Evolutionary conservation across 2,888 invertebrate species (phyloP), one percentile per base, ranked within the genome.

Genomic region (Aphidius colemani): DNA sequence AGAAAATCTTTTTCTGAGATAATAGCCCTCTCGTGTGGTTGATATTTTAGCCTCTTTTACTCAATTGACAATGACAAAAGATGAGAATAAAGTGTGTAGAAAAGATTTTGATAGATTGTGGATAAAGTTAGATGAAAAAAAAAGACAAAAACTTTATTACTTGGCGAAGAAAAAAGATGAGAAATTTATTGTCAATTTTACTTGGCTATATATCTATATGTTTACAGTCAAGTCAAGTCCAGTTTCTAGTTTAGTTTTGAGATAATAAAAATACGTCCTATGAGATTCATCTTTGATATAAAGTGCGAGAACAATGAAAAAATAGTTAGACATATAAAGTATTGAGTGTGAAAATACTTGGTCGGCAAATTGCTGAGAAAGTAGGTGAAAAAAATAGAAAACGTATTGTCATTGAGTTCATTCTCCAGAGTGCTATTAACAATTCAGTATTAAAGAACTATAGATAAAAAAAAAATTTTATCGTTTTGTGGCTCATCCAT

Each of bases 361-460:
- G 30, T 30, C 30, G 3, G 30, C 30, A 57, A 57, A 10, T 57
- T 30, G 39, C 45, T 39, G 39, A 39, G 48, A 40, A 53, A 10
- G 39, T 46, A 45, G 39, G 8, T 7, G 39, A 11, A 40, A 11
- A 57, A 46, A 48, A 57, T 57, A 57, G 57, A 57, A 57, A 57
- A 57, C 46, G 57, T 57, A 57, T 57, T 57, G 57, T 57, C 57
- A 46, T 46, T 11, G 45, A 46, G 57, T 39, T 45, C 48, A 57
- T 46, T 57, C 46, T 57, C 57, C 46, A 39, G 57, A 57, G 57
- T 45, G 57, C 45, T 57, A 57, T 57, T 57, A 57, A 57, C 57
- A 46, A 57, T 57, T 46, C 40, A 46, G 57, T 57, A 57, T 57
- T 57, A 57, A 40, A 57, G 57, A 57, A 57, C 39, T 57, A 30